phyloP scores from a whole-genome alignment of 1,140 invertebrate genomes.

The Aleiodes sp. region DNA sequence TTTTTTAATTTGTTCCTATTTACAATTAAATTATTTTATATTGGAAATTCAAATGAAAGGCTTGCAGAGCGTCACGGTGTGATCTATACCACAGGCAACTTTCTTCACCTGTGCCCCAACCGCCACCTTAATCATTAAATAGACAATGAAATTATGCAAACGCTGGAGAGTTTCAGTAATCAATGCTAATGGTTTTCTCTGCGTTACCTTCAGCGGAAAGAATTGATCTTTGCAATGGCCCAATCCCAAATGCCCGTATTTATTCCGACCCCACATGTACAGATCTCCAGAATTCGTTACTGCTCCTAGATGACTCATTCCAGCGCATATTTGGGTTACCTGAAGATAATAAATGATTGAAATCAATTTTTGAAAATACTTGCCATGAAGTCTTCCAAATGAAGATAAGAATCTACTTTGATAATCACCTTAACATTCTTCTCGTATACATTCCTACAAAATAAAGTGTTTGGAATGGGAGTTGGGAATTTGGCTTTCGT shows the following conservation, averaged over 20 bases:
- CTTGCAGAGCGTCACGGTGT: conserved; percentile 81
- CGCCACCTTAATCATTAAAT: conserved; percentile 73
- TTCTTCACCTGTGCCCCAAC: conserved; percentile 78
- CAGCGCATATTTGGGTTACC: conserved; percentile 72
- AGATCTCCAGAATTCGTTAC: conserved; percentile 83
- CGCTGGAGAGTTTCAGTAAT: too few species aligned
- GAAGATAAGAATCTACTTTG: too few species aligned
- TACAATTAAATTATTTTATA: background rate
- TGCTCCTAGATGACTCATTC: conserved; percentile 83
- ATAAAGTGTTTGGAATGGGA: conserved; percentile 79
- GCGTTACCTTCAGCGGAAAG: conserved; percentile 84
- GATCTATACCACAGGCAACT: conserved; percentile 85
- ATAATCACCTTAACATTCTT: conserved; percentile 71
- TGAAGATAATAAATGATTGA: conserved; percentile 29
- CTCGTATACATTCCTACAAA: conserved; percentile 86
- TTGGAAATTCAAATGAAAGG: conserved; percentile 70
- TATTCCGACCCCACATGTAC: conserved; percentile 92
- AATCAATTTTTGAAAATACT: background rate
- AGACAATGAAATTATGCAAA: too few species aligned
- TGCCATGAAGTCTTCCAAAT: background rate
- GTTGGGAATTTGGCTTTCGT: conserved; percentile 73
- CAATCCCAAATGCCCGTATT: conserved; percentile 83
- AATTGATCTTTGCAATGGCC: conserved; percentile 82
- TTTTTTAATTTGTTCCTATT: conserved; percentile 20
- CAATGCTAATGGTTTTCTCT: conserved; percentile 14